Conservation (phyloP, 2,888 invertebrate species). For the Melanchra persicariae region DNA sequence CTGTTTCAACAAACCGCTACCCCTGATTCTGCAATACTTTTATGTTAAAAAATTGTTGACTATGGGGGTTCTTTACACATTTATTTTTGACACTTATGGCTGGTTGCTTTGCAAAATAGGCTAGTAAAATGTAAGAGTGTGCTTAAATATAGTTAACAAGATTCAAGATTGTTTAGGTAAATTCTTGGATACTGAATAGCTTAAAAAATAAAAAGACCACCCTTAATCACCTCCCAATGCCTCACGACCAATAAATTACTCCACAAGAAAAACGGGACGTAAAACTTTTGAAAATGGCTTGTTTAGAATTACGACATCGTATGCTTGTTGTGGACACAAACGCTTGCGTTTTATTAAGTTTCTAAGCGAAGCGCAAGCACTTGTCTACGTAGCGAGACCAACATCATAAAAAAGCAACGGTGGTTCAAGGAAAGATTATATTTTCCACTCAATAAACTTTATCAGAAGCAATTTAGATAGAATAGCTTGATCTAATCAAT, state of each 20-base stretch:
- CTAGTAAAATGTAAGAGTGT: too few species aligned
- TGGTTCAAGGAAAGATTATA: conserved; percentile 20
- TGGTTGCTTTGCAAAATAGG: not conserved
- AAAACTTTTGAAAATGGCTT: not conserved
- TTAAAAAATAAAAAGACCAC: not conserved
- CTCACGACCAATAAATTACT: not conserved
- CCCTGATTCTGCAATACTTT: conserved; percentile 42
- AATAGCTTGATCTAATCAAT: conserved; percentile 46
- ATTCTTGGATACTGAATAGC: not conserved
- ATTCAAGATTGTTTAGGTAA: not conserved
- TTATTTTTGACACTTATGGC: conserved; percentile 9
- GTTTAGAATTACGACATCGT: conserved; percentile 11
- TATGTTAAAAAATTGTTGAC: conserved; percentile 26
- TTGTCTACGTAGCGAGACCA: conserved; percentile 26
- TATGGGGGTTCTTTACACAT: conserved; percentile 22
- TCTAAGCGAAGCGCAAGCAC: conserved; percentile 41
- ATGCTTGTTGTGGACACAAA: conserved; percentile 35
- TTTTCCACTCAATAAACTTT: conserved; percentile 57
- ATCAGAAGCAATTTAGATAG: conserved; percentile 48
- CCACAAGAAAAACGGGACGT: not conserved
- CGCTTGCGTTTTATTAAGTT: conserved; percentile 43
- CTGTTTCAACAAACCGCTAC: conserved; percentile 32
- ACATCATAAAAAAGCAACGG: conserved; percentile 39
- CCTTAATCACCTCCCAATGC: not conserved
- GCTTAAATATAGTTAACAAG: not conserved